A percentile compares a stretch with the other conserved stretches of the same genome.
Conservation (phyloP, 2,888 invertebrate species). For the Sesamia inferens region DNA sequence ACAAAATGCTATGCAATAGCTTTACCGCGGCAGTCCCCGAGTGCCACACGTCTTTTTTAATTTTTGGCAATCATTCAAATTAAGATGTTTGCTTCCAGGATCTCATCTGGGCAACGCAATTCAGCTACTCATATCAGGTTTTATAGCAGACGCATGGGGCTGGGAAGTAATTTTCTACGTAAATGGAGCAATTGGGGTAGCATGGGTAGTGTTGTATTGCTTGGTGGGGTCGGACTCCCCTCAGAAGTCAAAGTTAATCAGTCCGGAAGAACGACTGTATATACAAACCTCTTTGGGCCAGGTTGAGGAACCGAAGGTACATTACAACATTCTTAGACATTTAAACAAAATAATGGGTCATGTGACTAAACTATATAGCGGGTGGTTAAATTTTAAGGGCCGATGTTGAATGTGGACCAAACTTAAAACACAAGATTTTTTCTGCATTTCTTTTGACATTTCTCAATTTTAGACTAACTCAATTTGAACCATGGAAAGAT, state of each 20-base stretch:
- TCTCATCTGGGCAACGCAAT: constrained; percentile 90
- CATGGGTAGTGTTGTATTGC: constrained; percentile 89
- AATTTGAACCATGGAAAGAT: no score
- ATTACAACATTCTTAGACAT: no score
- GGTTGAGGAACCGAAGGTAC: constrained; percentile 74
- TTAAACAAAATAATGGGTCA: no score
- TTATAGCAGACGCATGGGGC: constrained; percentile 84
- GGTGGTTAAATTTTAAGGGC: no score
- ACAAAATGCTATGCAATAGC: no score
- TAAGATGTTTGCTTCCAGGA: constrained; percentile 75
- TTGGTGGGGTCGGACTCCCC: constrained; percentile 92
- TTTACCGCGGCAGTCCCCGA: no score
- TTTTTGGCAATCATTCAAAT: background rate
- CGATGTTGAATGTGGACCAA: no score
- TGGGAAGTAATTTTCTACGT: constrained; percentile 93
- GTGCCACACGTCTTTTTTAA: no score
- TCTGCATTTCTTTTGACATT: no score
- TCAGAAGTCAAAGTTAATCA: constrained; percentile 89
- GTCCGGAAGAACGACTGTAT: constrained; percentile 91
- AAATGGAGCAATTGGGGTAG: constrained; percentile 87
- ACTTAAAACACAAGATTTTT: no score
- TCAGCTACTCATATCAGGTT: constrained; percentile 87
- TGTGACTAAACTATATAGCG: no score
- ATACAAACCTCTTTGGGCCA: constrained; percentile 90
- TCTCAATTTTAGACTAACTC: no score